A percentile compares a stretch with the other conserved stretches of the same genome.
phyloP scores from a whole-genome alignment of 2,113 vertebrate species.

The Vidua macroura region DNA sequence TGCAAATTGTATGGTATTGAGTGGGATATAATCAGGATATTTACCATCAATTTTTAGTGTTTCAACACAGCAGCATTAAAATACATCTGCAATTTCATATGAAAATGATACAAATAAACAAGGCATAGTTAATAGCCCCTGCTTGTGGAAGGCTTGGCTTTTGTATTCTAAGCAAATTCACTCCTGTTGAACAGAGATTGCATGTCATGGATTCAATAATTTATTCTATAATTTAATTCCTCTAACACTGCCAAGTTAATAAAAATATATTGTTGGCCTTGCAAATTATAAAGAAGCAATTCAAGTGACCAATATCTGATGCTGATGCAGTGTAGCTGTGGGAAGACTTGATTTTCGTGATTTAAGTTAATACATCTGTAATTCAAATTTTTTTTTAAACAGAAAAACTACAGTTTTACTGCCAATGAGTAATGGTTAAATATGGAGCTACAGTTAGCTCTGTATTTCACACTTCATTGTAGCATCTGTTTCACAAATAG shows the following conservation, averaged over 20 bases:
- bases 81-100: not conserved
- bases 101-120: not conserved
- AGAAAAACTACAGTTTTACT: not conserved
- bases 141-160: not conserved
- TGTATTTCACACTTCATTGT: not conserved
- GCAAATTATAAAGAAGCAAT: not conserved
- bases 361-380: not conserved
- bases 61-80: not conserved
- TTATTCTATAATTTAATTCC: not conserved
- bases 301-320: not conserved
- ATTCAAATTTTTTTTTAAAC: not conserved
- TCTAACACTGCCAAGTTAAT: not conserved
- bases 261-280: not conserved
- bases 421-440: not conserved
- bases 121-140: not conserved
- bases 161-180: not conserved
- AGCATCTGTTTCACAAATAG: not conserved
- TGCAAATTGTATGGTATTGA: not conserved
- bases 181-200: not conserved
- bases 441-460: not conserved
- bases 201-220: not conserved
- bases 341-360: not conserved
- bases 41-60: not conserved
- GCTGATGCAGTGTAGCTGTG: not conserved
- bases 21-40: not conserved